Evolutionary conservation across 2,888 invertebrate genomes (phyloP).

Genomic region (Pyralis farinalis): DNA sequence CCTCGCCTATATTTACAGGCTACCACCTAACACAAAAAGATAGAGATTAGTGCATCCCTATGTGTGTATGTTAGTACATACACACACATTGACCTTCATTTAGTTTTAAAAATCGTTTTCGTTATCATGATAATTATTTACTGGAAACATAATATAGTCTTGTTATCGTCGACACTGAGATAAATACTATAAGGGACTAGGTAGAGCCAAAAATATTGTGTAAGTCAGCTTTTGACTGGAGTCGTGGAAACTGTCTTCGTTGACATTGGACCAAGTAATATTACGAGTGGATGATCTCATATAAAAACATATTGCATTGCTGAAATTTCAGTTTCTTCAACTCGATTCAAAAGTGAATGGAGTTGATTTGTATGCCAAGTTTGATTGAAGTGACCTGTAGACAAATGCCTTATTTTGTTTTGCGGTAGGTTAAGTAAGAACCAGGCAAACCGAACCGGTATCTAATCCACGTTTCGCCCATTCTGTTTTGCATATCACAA

Average conservation of each 20-base stretch:
- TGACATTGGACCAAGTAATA: slow-evolving; percentile 69
- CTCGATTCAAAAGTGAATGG: slow-evolving; percentile 41
- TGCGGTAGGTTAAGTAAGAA: slow-evolving; percentile 62
- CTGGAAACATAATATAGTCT: too few relatives aligned
- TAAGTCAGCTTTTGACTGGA: slow-evolving; percentile 55
- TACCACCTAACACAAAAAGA: too few relatives aligned
- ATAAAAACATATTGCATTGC: slow-evolving; percentile 36
- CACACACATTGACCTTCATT: too few relatives aligned
- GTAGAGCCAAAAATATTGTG: slow-evolving; percentile 74
- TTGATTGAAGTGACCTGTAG: slow-evolving; percentile 53
- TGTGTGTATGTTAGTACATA: too few relatives aligned
- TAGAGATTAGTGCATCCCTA: too few relatives aligned
- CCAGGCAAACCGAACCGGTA: slow-evolving; percentile 11
- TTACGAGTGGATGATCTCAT: slow-evolving; percentile 68
- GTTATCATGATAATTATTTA: too few relatives aligned
- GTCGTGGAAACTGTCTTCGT: slow-evolving; percentile 46
- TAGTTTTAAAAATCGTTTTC: too few relatives aligned
- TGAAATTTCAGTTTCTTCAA: slow-evolving; percentile 35
- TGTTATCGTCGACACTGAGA: slow-evolving; percentile 5
- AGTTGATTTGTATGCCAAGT: slow-evolving; percentile 46
- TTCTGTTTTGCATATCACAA: too few relatives aligned
- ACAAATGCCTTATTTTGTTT: slow-evolving; percentile 76
- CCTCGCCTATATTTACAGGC: too few relatives aligned
- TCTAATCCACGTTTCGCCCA: slow-evolving; percentile 13
- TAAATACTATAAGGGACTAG: slow-evolving; percentile 43